phyloP scores from a whole-genome alignment of 2,797 vertebrate species.

The Sebastes glaucus region DNA sequence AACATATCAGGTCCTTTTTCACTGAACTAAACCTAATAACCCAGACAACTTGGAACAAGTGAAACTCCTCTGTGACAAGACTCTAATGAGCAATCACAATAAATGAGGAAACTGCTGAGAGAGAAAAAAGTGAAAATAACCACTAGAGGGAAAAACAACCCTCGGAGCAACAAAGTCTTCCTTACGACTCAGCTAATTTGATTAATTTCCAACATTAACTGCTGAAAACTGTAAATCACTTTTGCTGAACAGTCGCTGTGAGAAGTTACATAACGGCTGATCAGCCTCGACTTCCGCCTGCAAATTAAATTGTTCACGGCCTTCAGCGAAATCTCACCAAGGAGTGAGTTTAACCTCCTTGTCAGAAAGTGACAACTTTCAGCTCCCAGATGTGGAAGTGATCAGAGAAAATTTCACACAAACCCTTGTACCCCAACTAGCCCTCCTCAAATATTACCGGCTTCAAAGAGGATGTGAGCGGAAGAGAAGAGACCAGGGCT shows the following conservation, averaged over 20 bases:
- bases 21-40: background rate
- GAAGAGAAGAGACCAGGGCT: conserved; percentile 14
- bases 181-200: conserved; percentile 51
- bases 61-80: conserved; percentile 2
- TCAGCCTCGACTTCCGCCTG: conserved; percentile 27
- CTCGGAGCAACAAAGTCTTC: conserved; percentile 21
- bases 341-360: conserved; percentile 19
- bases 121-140: conserved; percentile 29
- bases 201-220: conserved; percentile 51
- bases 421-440: background rate
- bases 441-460: conserved; percentile 23
- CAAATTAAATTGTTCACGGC: conserved; percentile 3
- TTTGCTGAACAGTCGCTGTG: conserved; percentile 18
- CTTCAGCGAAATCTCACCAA: background rate
- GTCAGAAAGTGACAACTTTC: conserved; percentile 27
- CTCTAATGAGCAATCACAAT: conserved; percentile 23
- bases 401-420: conserved; percentile 19
- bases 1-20: background rate
- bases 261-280: conserved; percentile 13
- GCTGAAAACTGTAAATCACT: conserved; percentile 50
- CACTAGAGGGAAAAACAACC: conserved; percentile 29
- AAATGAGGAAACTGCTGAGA: conserved; percentile 39
- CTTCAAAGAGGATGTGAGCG: conserved; percentile 41
- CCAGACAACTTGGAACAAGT: background rate
- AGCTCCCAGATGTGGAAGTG: conserved; percentile 32